phyloP scores from a whole-genome alignment of 2,888 invertebrate genomes.

The Chesias legatella region DNA sequence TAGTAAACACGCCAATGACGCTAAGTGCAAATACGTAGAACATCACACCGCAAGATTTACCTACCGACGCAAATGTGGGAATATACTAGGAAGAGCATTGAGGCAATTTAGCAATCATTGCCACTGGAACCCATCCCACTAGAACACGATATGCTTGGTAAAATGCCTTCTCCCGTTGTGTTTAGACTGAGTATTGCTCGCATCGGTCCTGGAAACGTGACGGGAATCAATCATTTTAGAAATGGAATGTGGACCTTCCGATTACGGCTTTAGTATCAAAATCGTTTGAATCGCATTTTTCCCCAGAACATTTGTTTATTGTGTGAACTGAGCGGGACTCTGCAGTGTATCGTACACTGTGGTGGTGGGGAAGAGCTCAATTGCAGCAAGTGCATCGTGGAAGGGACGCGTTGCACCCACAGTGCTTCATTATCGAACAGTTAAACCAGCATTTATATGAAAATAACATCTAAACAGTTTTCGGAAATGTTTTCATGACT shows the following conservation, averaged over 20 bases:
- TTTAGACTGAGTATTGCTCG: no score
- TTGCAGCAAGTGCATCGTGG: slow-evolving; percentile 29
- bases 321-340: no score
- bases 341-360: no score
- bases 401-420: slow-evolving; percentile 31
- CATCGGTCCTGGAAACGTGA: no score
- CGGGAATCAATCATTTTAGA: no score
- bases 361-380: slow-evolving; percentile 28
- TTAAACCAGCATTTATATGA: background rate
- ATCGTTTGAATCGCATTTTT: no score
- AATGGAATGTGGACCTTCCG: slow-evolving; percentile 1
- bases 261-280: background rate
- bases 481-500: slow-evolving; percentile 7
- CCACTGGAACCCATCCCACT: slow-evolving; percentile 2
- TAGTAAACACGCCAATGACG: slow-evolving; percentile 18
- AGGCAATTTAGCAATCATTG: slow-evolving; percentile 40
- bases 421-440: slow-evolving; percentile 11
- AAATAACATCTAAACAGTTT: slow-evolving; percentile 8
- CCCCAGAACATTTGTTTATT: no score
- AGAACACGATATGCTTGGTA: slow-evolving; percentile 1
- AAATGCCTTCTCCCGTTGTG: no score
- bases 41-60: slow-evolving; percentile 26
- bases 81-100: slow-evolving; percentile 39
- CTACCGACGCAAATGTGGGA: slow-evolving; percentile 32
- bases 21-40: slow-evolving; percentile 20